Evolutionary conservation across 2,888 invertebrate species (phyloP), one percentile per base, ranked within the genome.

Genomic region (Eucera pruinosa): DNA sequence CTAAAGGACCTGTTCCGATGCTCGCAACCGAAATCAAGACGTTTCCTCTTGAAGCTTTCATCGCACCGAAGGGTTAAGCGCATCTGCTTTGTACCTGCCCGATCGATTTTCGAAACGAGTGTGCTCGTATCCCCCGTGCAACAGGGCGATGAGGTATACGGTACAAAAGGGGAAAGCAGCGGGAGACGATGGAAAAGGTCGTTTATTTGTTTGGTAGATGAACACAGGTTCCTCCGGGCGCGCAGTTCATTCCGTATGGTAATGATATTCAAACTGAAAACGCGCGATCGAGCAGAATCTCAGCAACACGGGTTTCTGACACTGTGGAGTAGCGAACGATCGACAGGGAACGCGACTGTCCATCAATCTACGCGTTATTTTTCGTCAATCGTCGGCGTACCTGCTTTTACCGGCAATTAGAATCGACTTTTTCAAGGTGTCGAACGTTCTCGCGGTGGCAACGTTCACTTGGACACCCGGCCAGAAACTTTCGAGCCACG

Each of bases 41-140:
- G 75, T 78, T 77, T 69, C 71, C 80, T 78, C 48, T 52, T 41
- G 41, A 47, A 6, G 54, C 62, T 74, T 68, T 78, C 60, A 66
- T 55, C 65, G 54, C 11, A 0, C 57, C 65, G 70, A 70, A 69
- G 62, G 80, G 75, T 80, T 65, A 9, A 62, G 48, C 64, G 85
- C 84, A 85, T 85, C 84, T 81, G 83, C 85, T 52, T 58, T 50
- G 71, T 85, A 83, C 85, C 85, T 85, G 85, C 70, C 18, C 57
- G 69, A 78, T 85, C 81, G 84, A 85, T 81, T 75, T 62, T 78
- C 73, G 69, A 45, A 71, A 67, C 50, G 78, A 62, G 75, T 39
- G 41, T 66, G 55, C 45, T 67, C 20, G 18, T 27, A 41, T 61
- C 27, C 50, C 18, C 39, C n/a, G 54, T 39, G 55, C 2, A 4